phyloP scores from a whole-genome alignment of 2,888 invertebrate species.

The Drosophila basisetae region DNA sequence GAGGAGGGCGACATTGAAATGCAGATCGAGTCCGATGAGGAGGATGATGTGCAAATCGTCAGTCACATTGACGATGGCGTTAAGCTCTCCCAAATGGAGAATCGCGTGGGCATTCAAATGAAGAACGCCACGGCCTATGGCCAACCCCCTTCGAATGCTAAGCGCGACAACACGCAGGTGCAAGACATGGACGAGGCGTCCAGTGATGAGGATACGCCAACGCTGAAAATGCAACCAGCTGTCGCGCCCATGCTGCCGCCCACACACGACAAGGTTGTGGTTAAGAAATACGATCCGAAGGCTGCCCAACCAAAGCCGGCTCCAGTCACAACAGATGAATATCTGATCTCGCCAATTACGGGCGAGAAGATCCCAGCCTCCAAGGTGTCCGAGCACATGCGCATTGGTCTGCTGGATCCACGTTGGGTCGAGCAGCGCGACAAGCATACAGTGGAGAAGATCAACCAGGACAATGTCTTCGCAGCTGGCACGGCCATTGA shows the following conservation, averaged over 20 bases:
- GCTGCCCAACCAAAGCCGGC: conserved; percentile 88
- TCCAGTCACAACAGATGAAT: conserved; percentile 92
- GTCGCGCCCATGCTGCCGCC: conserved; percentile 91
- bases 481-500: conserved; percentile 94
- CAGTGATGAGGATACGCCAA: conserved; percentile 88
- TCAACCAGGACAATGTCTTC: conserved; percentile 91
- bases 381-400: conserved; percentile 99
- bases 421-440: conserved; percentile 99
- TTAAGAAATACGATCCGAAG: conserved; percentile 99
- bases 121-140: conserved; percentile 85
- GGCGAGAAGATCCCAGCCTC: conserved; percentile 98
- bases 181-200: conserved; percentile 98
- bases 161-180: conserved; percentile 88
- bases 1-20: conserved; percentile 93
- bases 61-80: conserved; percentile 75
- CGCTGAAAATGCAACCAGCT: conserved; percentile 83
- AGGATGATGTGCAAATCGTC: conserved; percentile 84
- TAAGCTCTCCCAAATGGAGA: conserved; percentile 89
- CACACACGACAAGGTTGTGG: conserved; percentile 95
- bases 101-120: conserved; percentile 85
- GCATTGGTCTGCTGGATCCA: conserved; percentile 97
- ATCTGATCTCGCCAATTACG: conserved; percentile 98
- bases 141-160: conserved; percentile 68
- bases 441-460: conserved; percentile 95
- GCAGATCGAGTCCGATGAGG: conserved; percentile 95